These are phyloP conservation scores for Halictus rubicundus DNA, from an alignment of 1,140 invertebrate genomes.

Conservation along the genomic window DNA sequence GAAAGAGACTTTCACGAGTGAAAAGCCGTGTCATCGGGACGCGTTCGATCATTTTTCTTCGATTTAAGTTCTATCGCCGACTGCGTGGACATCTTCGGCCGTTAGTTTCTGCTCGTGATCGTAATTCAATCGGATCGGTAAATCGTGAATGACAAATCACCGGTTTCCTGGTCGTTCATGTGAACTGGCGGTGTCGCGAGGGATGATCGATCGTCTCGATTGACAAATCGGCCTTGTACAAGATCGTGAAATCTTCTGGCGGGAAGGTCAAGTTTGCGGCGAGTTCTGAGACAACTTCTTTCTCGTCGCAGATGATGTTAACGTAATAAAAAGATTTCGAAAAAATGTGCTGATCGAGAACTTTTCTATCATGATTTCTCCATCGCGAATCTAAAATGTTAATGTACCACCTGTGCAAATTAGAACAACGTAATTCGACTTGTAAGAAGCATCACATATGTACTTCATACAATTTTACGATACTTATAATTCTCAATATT, in stretches of 20 bases:
- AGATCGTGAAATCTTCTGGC: not conserved
- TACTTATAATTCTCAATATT: no score
- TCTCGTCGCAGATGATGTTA: not conserved
- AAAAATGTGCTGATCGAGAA: no score
- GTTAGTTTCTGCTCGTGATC: not conserved
- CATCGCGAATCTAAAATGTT: no score
- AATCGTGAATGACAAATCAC: not conserved
- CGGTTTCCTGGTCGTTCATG: no score
- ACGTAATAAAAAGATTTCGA: no score
- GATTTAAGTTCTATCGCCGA: not conserved
- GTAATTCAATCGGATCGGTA: not conserved
- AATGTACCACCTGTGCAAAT: no score
- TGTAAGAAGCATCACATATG: no score
- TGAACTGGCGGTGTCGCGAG: no score
- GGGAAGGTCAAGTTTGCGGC: conserved; percentile 22
- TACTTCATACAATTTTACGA: no score
- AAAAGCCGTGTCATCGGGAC: not conserved
- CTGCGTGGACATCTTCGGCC: not conserved
- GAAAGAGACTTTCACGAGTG: not conserved
- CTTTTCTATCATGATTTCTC: no score
- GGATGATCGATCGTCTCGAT: not conserved
- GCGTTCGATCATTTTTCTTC: not conserved
- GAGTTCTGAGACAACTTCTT: not conserved
- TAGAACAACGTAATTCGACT: no score
- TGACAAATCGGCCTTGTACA: not conserved